These are phyloP conservation scores for Lethenteron camtschaticum DNA, from an alignment of 2,113 vertebrate species.

Conservation along the genomic window DNA sequence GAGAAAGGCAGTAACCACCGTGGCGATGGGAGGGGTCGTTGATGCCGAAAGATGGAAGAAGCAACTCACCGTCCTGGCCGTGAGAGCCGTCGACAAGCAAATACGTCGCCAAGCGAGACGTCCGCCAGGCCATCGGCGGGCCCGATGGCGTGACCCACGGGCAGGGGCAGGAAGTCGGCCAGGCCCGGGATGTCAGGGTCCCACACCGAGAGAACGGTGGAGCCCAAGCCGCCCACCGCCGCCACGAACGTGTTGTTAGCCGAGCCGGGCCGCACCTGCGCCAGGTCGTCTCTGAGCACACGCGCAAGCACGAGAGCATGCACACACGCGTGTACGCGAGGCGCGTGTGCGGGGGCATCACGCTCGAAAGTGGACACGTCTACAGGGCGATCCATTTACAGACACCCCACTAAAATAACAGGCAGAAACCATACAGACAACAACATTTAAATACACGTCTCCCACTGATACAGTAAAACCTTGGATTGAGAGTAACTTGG, in stretches of 20 bases:
- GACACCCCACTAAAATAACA: too few species aligned
- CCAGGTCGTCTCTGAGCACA: constrained; percentile 50
- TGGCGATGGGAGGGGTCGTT: too few species aligned
- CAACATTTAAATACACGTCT: too few species aligned
- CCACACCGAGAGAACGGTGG: constrained; percentile 59
- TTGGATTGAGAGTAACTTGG: too few species aligned
- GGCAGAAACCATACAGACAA: too few species aligned
- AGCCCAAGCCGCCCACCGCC: constrained; percentile 45
- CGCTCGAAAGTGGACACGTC: too few species aligned
- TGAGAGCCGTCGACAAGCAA: constrained; percentile 35
- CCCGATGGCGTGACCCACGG: constrained; percentile 49
- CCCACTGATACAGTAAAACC: too few species aligned
- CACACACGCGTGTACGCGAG: too few species aligned
- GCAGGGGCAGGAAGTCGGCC: constrained; percentile 49
- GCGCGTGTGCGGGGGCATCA: too few species aligned
- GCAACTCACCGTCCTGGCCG: constrained; percentile 32
- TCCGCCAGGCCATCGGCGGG: constrained; percentile 22
- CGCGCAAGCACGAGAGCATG: neutral
- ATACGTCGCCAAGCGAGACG: constrained; percentile 56
- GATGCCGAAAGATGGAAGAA: neutral
- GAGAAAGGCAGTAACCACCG: too few species aligned
- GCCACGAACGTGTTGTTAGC: constrained; percentile 41
- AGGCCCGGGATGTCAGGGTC: constrained; percentile 35
- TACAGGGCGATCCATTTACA: too few species aligned
- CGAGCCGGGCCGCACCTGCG: constrained; percentile 48